Percentiles rank a stretch among this genome's conserved stretches.
These are phyloP conservation scores for Pristionchus pacificus DNA, from an alignment of 1,140 invertebrate species.

Conservation along the genomic window DNA sequence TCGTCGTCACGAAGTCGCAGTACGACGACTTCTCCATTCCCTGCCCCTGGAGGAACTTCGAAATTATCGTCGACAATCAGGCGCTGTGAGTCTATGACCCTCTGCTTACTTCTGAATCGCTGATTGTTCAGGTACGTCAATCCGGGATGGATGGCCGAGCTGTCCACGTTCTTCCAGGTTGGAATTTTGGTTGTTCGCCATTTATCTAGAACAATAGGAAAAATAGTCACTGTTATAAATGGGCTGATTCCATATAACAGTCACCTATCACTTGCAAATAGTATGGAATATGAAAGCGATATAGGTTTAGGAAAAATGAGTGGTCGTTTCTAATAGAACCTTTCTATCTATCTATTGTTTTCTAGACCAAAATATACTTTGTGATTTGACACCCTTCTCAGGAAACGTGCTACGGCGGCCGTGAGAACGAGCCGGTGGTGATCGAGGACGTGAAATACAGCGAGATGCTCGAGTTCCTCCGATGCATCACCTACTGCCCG, in stretches of 20 bases:
- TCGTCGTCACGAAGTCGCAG: slow-evolving; percentile 22
- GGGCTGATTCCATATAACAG: too few species aligned
- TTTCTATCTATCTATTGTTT: too few species aligned
- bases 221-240: too few species aligned
- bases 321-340: too few species aligned
- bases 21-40: slow-evolving; percentile 32
- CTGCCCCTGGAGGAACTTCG: slow-evolving; percentile 21
- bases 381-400: too few species aligned
- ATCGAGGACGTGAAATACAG: slow-evolving; percentile 16
- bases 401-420: slow-evolving; percentile 13
- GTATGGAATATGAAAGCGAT: too few species aligned
- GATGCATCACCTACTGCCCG: slow-evolving; percentile 31
- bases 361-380: too few species aligned
- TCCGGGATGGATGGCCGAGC: slow-evolving; percentile 26
- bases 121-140: slow-evolving; percentile 24
- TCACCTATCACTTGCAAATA: too few species aligned
- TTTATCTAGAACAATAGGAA: too few species aligned
- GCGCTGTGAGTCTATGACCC: slow-evolving; percentile 4
- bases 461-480: slow-evolving; percentile 29
- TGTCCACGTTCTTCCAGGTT: slow-evolving; percentile 24
- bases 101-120: background rate
- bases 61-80: slow-evolving; percentile 13
- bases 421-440: slow-evolving; percentile 2
- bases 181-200: too few species aligned
- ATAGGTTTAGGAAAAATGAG: too few species aligned